Base-by-base conservation (phyloP, 2,888 invertebrate species). In the Sthenelais limicola region DNA sequence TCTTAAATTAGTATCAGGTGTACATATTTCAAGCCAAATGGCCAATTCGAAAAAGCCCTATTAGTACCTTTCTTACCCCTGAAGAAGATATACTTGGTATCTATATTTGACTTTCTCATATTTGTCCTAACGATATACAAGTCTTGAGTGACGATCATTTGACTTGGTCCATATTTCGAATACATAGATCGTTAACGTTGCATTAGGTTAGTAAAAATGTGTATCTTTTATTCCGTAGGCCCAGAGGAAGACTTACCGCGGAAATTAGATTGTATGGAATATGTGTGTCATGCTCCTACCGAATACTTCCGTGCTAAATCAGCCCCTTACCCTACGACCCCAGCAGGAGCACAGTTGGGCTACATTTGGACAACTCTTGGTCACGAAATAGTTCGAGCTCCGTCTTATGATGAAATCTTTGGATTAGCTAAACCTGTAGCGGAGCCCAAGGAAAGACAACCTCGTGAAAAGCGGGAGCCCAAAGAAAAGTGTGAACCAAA, bases 231-330 rank as follows among this genome's bases (percentile, higher is more conserved):
- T 4, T 52, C 38, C 87, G 49, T 84, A 93, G 94, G 96, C 1
- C 95, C 95, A 0, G 96, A 96, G 84, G 97, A 97, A 89, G 96
- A 96, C 78, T 89, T 94, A 1, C 94, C 96, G 0, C 90, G 96
- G 5, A 94, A 93, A 86, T 89, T 97, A 69, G 94, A 94, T 35
- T 94, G 92, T 79, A 92, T 97, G 92, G 93, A 95, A 83, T 97
- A 96, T 89, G 92, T 96, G 12, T 95, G 96, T 93, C 96, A 95
- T 83, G 95, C 96, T 0, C 96, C 96, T 0, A 94, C 95, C 0
- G 95, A 96, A 86, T 96, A 96, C 76, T 86, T 81, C 87, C 92
- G 92, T 83, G 90, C 93, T 9, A 91, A 91, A 79, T 92, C 90
- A 77, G 92, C 92, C 18, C 95, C 95, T 0, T 95, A 94, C 86